Conservation (phyloP, 2,888 invertebrate genomes). For the Drosophila recens region DNA sequence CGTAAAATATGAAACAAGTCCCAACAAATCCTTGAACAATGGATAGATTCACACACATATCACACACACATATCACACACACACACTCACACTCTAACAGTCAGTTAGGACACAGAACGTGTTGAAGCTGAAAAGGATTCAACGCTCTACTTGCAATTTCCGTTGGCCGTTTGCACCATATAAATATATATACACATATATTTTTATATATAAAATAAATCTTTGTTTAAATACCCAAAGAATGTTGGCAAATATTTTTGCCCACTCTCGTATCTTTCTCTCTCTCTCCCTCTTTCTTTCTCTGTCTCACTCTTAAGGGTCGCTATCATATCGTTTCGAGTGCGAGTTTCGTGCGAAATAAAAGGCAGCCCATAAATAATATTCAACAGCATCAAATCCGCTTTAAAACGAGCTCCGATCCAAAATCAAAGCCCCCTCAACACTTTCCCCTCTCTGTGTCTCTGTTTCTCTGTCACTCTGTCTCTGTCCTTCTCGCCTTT, state of each 20-base stretch:
- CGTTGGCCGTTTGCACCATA: constrained; percentile 70
- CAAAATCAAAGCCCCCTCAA: constrained; percentile 41
- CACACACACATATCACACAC: constrained; percentile 32
- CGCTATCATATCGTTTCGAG: constrained; percentile 47
- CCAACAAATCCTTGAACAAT: constrained; percentile 78
- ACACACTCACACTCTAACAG: constrained; percentile 10
- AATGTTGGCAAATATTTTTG: constrained; percentile 78
- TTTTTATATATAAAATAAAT: constrained; percentile 67
- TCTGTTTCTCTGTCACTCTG: not conserved
- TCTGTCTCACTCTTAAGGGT: constrained; percentile 62
- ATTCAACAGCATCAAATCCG: constrained; percentile 76
- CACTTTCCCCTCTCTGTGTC: not conserved
- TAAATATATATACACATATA: constrained; percentile 51
- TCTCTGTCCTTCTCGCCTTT: not conserved
- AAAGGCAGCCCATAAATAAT: constrained; percentile 77
- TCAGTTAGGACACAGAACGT: constrained; percentile 50
- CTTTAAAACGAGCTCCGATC: constrained; percentile 68
- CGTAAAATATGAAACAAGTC: constrained; percentile 81
- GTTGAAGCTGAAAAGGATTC: constrained; percentile 80
- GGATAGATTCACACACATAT: constrained; percentile 52
- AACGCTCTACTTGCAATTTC: constrained; percentile 81
- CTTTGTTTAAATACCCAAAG: constrained; percentile 80
- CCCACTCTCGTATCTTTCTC: constrained; percentile 21
- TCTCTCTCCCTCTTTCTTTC: constrained; percentile 25
- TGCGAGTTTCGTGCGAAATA: constrained; percentile 56